Percentiles rank a stretch among this genome's conserved stretches.
Evolutionary conservation across 2,888 invertebrate genomes (phyloP).

Genomic region (Chamaedrilus cognettii): DNA sequence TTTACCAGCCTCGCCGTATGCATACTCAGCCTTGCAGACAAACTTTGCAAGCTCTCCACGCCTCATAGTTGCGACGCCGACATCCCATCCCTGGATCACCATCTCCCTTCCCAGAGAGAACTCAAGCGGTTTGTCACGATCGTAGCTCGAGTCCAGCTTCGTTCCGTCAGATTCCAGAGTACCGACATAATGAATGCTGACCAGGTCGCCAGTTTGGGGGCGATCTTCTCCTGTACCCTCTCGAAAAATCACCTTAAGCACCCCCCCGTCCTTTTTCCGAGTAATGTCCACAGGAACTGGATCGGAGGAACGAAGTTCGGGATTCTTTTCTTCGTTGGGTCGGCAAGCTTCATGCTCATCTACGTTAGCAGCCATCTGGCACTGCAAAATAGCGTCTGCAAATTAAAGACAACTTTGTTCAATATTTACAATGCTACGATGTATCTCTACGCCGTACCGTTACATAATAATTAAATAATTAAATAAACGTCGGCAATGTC

Average conservation of each 20-base stretch:
- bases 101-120: slow-evolving; percentile 85
- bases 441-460: too few relatives aligned
- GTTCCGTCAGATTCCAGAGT: slow-evolving; percentile 81
- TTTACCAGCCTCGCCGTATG: slow-evolving; percentile 82
- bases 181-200: slow-evolving; percentile 85
- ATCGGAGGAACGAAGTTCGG: slow-evolving; percentile 61
- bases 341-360: neutral
- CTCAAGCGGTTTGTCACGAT: slow-evolving; percentile 80
- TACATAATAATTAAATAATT: too few relatives aligned
- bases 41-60: slow-evolving; percentile 82
- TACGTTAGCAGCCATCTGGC: neutral
- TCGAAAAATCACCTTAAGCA: slow-evolving; percentile 70
- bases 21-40: slow-evolving; percentile 86
- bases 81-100: slow-evolving; percentile 88
- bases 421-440: too few relatives aligned
- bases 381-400: neutral
- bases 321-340: neutral
- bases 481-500: too few relatives aligned
- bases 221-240: slow-evolving; percentile 74
- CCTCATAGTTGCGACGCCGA: slow-evolving; percentile 94
- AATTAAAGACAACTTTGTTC: too few relatives aligned
- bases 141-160: slow-evolving; percentile 88
- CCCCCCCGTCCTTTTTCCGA: slow-evolving; percentile 73
- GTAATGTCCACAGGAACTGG: slow-evolving; percentile 64
- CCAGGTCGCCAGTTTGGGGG: slow-evolving; percentile 73